Percentiles rank a stretch among this genome's conserved stretches.
Conservation (phyloP, 2,888 invertebrate genomes). For the Drosophila yooni region DNA sequence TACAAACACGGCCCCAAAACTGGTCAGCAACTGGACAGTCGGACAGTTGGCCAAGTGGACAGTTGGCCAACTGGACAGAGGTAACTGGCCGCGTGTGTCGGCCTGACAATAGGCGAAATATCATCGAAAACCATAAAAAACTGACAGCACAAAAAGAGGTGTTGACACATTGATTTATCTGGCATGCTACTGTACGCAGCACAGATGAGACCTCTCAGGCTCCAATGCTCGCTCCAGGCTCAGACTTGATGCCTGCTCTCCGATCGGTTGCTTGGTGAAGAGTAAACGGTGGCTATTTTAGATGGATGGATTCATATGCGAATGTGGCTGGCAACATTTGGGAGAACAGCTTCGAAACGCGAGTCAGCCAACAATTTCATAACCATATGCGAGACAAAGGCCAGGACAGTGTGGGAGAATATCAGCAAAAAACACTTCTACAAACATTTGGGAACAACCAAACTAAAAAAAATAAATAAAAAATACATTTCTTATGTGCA, state of each 20-base stretch:
- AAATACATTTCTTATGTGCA: neutral
- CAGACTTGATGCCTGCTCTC: conserved; percentile 13
- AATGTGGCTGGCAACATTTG: conserved; percentile 48
- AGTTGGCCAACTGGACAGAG: conserved; percentile 6
- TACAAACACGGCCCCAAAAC: conserved; percentile 58
- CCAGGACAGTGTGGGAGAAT: conserved; percentile 50
- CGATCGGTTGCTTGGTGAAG: conserved; percentile 4
- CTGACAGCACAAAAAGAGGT: conserved; percentile 85
- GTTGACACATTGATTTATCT: conserved; percentile 85
- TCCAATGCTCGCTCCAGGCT: conserved; percentile 14
- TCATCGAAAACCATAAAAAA: conserved; percentile 84
- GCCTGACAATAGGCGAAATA: conserved; percentile 84
- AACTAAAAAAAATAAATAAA: too few species aligned
- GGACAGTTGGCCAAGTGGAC: conserved; percentile 16
- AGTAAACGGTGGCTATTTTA: conserved; percentile 45
- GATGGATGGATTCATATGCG: conserved; percentile 74
- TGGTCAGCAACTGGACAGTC: conserved; percentile 38
- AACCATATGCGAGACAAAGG: conserved; percentile 63
- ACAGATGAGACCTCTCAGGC: conserved; percentile 65
- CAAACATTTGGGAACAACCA: neutral
- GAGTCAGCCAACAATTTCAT: conserved; percentile 70
- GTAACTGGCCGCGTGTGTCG: conserved; percentile 59
- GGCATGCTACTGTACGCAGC: conserved; percentile 83
- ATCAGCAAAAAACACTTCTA: conserved; percentile 21
- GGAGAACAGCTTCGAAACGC: conserved; percentile 4